A percentile compares a stretch with the other conserved stretches of the same genome.
These are phyloP conservation scores for Sandelia bainsii DNA, from an alignment of 2,797 vertebrate genomes.

Conservation along the genomic window DNA sequence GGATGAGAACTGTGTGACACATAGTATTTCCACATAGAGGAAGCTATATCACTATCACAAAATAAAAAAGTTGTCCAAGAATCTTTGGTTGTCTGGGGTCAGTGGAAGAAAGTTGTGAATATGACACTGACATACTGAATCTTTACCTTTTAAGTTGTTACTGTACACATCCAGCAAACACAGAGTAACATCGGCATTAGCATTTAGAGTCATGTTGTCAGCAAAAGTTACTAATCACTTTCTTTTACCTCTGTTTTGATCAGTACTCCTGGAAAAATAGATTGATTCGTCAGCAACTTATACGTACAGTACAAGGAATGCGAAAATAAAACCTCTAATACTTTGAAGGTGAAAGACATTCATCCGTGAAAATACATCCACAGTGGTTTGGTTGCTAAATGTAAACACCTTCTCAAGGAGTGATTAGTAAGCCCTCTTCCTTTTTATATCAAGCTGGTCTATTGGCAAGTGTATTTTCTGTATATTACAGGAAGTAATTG, in stretches of 20 bases:
- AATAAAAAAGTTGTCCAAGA: too few species aligned
- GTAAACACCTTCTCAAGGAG: too few species aligned
- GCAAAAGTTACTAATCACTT: neutral
- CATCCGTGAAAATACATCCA: too few species aligned
- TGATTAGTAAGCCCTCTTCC: neutral
- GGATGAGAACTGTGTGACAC: neutral
- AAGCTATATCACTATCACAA: too few species aligned
- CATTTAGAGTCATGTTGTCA: neutral
- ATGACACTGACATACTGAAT: neutral
- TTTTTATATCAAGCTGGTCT: conserved; percentile 12
- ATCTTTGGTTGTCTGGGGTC: too few species aligned
- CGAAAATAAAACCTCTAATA: too few species aligned
- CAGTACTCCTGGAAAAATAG: neutral
- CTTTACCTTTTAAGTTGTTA: neutral
- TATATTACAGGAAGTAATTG: conserved; percentile 20
- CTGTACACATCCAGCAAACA: neutral
- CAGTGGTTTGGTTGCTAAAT: too few species aligned
- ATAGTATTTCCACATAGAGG: too few species aligned
- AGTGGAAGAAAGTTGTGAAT: neutral
- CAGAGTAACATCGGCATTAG: neutral
- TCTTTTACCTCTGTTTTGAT: neutral
- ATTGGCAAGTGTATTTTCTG: conserved; percentile 11
- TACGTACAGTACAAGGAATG: too few species aligned
- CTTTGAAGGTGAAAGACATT: too few species aligned
- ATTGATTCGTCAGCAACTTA: too few species aligned